Percentiles rank a stretch among this genome's conserved stretches.
These are phyloP conservation scores for Falco rusticolus DNA, from an alignment of 2,797 vertebrate genomes.

Conservation along the genomic window DNA sequence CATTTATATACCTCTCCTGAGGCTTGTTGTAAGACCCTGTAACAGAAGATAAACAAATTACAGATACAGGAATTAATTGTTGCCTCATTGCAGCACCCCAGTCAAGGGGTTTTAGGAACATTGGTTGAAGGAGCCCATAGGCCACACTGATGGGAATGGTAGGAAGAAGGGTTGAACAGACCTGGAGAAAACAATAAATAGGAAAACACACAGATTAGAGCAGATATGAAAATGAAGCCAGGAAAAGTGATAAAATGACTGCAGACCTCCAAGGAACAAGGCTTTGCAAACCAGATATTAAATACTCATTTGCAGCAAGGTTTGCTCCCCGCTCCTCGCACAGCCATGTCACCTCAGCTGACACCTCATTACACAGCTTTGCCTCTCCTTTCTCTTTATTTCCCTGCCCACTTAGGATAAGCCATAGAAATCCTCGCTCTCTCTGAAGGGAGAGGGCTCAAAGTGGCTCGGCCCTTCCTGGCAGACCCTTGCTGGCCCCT, in stretches of 20 bases:
- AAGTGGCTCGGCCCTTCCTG: background rate
- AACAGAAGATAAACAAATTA: conserved; percentile 55
- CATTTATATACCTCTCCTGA: conserved; percentile 39
- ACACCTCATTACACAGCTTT: background rate
- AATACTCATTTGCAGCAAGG: background rate
- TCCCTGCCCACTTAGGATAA: background rate
- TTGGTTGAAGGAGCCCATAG: background rate
- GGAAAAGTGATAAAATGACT: background rate
- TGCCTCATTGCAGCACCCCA: background rate
- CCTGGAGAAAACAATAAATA: background rate
- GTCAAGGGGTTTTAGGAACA: background rate
- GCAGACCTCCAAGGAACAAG: background rate
- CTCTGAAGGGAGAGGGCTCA: background rate
- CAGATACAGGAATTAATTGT: conserved; percentile 49
- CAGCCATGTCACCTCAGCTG: background rate
- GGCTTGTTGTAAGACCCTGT: conserved; percentile 25
- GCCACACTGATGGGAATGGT: background rate
- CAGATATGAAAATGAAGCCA: background rate
- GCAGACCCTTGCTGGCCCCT: background rate
- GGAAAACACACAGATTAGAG: background rate
- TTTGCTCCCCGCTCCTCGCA: background rate
- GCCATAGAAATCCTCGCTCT: background rate
- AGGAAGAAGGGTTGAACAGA: background rate
- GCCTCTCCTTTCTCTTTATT: background rate
- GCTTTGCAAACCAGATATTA: background rate